Conservation (phyloP, 2,888 invertebrate species). For the Patella ulyssiponensis region DNA sequence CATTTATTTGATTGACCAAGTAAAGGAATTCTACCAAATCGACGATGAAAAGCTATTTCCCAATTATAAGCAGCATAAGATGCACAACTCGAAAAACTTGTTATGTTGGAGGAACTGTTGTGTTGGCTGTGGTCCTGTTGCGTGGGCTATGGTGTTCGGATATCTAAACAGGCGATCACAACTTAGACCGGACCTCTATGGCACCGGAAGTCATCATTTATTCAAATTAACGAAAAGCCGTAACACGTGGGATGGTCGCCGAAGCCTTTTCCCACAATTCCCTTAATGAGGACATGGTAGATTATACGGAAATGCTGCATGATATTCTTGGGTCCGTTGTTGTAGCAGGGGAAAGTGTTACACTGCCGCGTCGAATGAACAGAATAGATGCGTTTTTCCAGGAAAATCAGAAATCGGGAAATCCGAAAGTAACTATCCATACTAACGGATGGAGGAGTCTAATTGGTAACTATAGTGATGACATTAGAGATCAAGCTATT, state of each 20-base stretch:
- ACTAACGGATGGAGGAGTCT: slow-evolving; percentile 14
- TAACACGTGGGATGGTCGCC: slow-evolving; percentile 22
- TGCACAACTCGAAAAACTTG: neutral
- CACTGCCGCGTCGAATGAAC: slow-evolving; percentile 24
- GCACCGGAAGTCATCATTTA: slow-evolving; percentile 22
- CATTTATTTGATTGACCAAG: neutral
- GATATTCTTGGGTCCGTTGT: slow-evolving; percentile 23
- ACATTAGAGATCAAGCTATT: slow-evolving; percentile 15
- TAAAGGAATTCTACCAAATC: slow-evolving; percentile 14
- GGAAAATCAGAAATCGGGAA: slow-evolving; percentile 13
- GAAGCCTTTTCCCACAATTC: slow-evolving; percentile 25
- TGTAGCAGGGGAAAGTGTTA: slow-evolving; percentile 22
- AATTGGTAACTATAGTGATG: slow-evolving; percentile 15
- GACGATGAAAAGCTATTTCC: slow-evolving; percentile 26
- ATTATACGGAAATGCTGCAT: slow-evolving; percentile 16
- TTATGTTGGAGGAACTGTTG: neutral
- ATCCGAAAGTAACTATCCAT: neutral
- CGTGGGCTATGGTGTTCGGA: slow-evolving; percentile 34
- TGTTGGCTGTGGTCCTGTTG: slow-evolving; percentile 35
- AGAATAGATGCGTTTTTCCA: slow-evolving; percentile 24
- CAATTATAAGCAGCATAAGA: slow-evolving; percentile 25
- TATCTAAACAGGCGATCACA: slow-evolving; percentile 32
- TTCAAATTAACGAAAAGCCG: slow-evolving; percentile 21
- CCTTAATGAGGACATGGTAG: slow-evolving; percentile 4
- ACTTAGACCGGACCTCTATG: neutral